Base-by-base conservation (phyloP, 23 tunicate species). In the Aplidium turbinatum region DNA sequence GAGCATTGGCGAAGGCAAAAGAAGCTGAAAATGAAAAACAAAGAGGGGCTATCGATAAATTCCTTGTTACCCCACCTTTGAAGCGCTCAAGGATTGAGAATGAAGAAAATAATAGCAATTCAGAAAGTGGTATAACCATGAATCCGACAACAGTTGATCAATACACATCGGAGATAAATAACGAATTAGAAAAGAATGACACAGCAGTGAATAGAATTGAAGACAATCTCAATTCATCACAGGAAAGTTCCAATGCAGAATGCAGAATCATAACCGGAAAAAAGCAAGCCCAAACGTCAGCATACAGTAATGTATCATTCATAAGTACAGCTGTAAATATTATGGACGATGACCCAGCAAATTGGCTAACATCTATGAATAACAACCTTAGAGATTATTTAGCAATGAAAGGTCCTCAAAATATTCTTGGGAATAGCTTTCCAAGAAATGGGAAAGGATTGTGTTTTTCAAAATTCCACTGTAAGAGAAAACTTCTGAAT, bases 401-500 rank as follows among this genome's bases (percentile, higher is more conserved):
- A 30, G 35, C 36, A 60, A 26, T 25, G 38, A 26, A 60, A 60
- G 68, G 68, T 60, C 36, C 68, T 5, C 68, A 6, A 6, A 30
- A 25, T 26, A 31, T 60, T 60, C 35, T 38, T 60, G 35, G 58
- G 58, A 38, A 67, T 22, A 67, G 58, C 29, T 67, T 67, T 67
- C 58, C 58, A 38, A 67, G 58, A 67, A 67, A 67, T 67, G 58
- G 26, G 73, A 38, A 67, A 36, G 73, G 73, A 36, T 36, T 38
- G 73, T 38, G 25, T 67, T 67, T 38, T 67, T 38, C 73, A 40
- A 67, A 67, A 45, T 7, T 67, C 28, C 60, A 67, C 58, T 67
- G 53, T 38, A 67, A 67, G 58, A 36, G 73, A 67, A 67, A 67
- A 38, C 73, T 67, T 38, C 58, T 38, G 60, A 38, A 67, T 67